Percentiles rank a stretch among this genome's conserved stretches.
Evolutionary conservation across 2,797 vertebrate genomes (phyloP).

Genomic region (Periophthalmus magnuspinnatus): DNA sequence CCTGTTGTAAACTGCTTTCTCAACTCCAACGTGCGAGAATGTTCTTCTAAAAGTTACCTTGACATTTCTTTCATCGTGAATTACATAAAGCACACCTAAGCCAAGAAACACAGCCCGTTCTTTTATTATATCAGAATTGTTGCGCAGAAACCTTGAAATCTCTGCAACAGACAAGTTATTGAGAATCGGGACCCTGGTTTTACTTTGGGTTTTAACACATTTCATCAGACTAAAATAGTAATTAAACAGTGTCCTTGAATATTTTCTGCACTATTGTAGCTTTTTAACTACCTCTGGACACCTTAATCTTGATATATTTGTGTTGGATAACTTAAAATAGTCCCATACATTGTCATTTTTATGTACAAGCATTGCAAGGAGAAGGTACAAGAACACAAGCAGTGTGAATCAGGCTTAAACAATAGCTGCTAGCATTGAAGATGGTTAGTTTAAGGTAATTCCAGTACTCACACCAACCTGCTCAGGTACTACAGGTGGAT

Average conservation of each 20-base stretch:
- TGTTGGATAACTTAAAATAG: too few relatives aligned
- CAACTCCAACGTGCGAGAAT: not conserved
- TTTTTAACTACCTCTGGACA: too few relatives aligned
- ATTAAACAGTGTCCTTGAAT: not conserved
- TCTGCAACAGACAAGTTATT: not conserved
- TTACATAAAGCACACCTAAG: not conserved
- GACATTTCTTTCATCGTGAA: not conserved
- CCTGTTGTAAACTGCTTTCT: not conserved
- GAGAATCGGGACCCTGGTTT: not conserved
- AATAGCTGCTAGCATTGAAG: too few relatives aligned
- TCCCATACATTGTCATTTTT: too few relatives aligned
- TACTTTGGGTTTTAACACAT: not conserved
- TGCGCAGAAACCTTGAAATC: constrained; percentile 4
- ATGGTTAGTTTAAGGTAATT: too few relatives aligned
- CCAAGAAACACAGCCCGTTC: not conserved
- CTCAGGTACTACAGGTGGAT: too few relatives aligned
- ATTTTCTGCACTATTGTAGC: not conserved
- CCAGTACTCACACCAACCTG: too few relatives aligned
- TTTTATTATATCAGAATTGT: not conserved
- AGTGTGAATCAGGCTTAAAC: too few relatives aligned
- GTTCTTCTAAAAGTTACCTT: not conserved
- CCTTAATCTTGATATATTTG: too few relatives aligned
- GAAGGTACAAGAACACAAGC: too few relatives aligned
- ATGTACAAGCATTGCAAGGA: too few relatives aligned
- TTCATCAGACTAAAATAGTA: not conserved